Evolutionary conservation across 2,888 invertebrate genomes (phyloP), one percentile per base, ranked within the genome.

Genomic region (Bursaphelenchus okinawaensis): DNA sequence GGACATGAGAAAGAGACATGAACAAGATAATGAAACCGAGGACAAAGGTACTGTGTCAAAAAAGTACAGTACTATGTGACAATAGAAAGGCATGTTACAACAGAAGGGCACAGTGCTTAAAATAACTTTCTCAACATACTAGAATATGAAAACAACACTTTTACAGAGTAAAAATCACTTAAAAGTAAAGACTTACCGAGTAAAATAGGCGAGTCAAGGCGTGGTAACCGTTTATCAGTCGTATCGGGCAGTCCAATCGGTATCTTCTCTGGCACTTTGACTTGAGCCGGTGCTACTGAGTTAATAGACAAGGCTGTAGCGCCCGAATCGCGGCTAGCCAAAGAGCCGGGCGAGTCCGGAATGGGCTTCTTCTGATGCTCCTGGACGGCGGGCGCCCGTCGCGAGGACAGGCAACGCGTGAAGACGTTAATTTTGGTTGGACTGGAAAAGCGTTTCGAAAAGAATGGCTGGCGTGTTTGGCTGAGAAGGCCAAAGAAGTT

Each of bases 341-440:
- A n/a, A 1, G 40, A 55, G 50, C 12, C 31, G n/a, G 60, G 28
- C 24, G 60, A 55, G 16, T 31, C 22, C n/a, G 60, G 60, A 3
- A 50, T 9, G n/a, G 28, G 19, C 19, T 59, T 50, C 60, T n/a
- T 27, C n/a, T n/a, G n/a, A n/a, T n/a, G n/a, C 51, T 59, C 19
- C 51, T 50, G 20, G 40, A 40, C 40, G 51, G 60, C 29, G 3
- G 60, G 40, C 4, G 28, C 19, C 31, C 68, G 56, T 24, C 67
- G 60, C 20, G 54, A 31, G 22, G 67, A 52, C 22, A 67, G 55
- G 52, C 67, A 67, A 16, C 67, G 51, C 20, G 61, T 22, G 55
- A 67, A 67, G 12, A 67, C 16, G 28, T 67, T 28, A 65, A 67
- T 67, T 52, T 65, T 65, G 58, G 52, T 19, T 64, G 16, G 29